A percentile compares a stretch with the other conserved stretches of the same genome.
These are phyloP conservation scores for Dasypolia templi DNA, from an alignment of 2,888 invertebrate species.

Conservation along the genomic window DNA sequence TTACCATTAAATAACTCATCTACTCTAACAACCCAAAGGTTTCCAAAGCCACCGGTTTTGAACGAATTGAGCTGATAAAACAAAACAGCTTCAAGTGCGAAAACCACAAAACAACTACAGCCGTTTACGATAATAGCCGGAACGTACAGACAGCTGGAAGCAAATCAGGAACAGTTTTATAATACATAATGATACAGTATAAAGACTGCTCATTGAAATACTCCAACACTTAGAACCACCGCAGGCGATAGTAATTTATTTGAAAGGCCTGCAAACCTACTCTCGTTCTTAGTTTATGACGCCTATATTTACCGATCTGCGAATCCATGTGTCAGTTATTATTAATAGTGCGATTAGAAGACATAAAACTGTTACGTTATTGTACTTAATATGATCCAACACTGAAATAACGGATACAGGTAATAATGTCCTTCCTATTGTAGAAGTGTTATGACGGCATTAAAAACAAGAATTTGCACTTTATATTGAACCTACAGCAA, in stretches of 20 bases:
- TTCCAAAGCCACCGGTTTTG: slow-evolving; percentile 7
- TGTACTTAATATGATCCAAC: slow-evolving; percentile 37
- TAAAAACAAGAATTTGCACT: slow-evolving; percentile 36
- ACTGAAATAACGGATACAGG: slow-evolving; percentile 21
- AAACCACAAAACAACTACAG: slow-evolving; percentile 38
- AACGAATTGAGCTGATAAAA: slow-evolving; percentile 10
- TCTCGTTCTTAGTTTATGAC: slow-evolving; percentile 39
- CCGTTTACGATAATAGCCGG: slow-evolving; percentile 47
- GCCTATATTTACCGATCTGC: slow-evolving; percentile 48
- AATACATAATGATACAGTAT: slow-evolving; percentile 57
- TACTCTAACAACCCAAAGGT: slow-evolving; percentile 1
- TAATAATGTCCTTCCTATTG: slow-evolving; percentile 24
- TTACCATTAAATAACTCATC: slow-evolving; percentile 5
- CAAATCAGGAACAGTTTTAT: slow-evolving; percentile 57
- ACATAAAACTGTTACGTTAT: slow-evolving; percentile 46
- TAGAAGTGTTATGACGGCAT: slow-evolving; percentile 23
- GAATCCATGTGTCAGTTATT: slow-evolving; percentile 24
- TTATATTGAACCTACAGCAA: slow-evolving; percentile 13
- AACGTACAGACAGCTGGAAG: slow-evolving; percentile 38
- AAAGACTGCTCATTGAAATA: slow-evolving; percentile 60
- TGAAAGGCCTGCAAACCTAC: slow-evolving; percentile 61
- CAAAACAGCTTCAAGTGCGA: slow-evolving; percentile 27
- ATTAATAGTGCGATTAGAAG: slow-evolving; percentile 39
- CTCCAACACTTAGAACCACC: slow-evolving; percentile 53
- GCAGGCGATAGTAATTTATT: slow-evolving; percentile 67